Evolutionary conservation across 2,888 invertebrate genomes (phyloP).

Genomic region (Seira ritae): DNA sequence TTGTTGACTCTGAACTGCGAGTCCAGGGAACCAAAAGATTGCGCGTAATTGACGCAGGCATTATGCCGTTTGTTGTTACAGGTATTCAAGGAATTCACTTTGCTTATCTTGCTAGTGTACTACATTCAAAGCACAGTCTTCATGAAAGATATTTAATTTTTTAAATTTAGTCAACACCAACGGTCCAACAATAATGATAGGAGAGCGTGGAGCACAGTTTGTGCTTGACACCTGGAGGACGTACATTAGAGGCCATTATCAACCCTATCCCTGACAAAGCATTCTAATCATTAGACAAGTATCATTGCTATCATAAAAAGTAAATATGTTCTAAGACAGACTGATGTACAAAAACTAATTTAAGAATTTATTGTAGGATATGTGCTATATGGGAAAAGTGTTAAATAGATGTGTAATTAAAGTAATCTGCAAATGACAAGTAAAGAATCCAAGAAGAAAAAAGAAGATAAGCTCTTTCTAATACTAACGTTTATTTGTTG

Average conservation of each 20-base stretch:
- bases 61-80: constrained; percentile 66
- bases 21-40: constrained; percentile 70
- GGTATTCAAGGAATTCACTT: too few relatives aligned
- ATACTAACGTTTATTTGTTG: too few relatives aligned
- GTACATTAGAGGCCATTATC: constrained; percentile 49
- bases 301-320: neutral
- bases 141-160: constrained; percentile 9
- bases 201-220: constrained; percentile 70
- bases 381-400: too few relatives aligned
- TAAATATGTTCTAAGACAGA: too few relatives aligned
- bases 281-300: constrained; percentile 31
- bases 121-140: too few relatives aligned
- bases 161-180: constrained; percentile 28
- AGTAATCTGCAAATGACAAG: too few relatives aligned
- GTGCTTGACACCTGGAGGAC: constrained; percentile 70
- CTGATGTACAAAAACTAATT: too few relatives aligned
- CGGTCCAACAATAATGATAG: constrained; percentile 49
- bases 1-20: constrained; percentile 69
- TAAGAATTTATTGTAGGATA: too few relatives aligned
- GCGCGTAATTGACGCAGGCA: constrained; percentile 70
- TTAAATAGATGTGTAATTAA: too few relatives aligned
- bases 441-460: too few relatives aligned
- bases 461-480: too few relatives aligned
- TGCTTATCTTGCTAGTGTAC: too few relatives aligned
- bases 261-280: constrained; percentile 47